A percentile compares a stretch with the other conserved stretches of the same genome.
phyloP scores from a whole-genome alignment of 2,888 invertebrate species.

The Drosophila mulleri region DNA sequence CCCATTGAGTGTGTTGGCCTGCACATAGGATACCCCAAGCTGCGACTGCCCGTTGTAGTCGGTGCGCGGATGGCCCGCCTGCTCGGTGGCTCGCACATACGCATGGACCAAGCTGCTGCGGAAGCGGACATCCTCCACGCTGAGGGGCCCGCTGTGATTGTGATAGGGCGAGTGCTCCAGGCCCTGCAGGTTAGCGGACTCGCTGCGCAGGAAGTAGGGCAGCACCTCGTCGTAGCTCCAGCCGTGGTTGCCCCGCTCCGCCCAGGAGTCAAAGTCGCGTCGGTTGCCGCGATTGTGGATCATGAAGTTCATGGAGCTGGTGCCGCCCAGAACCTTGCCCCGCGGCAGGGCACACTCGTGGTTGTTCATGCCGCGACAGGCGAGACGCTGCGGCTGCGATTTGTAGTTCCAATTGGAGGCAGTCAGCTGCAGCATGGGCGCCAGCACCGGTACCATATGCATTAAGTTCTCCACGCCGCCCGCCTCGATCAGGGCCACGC shows the following conservation, averaged over 20 bases:
- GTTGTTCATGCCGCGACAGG: constrained; percentile 86
- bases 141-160: constrained; percentile 87
- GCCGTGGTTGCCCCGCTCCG: constrained; percentile 89
- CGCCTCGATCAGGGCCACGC: constrained; percentile 86
- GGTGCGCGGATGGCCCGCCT: constrained; percentile 88
- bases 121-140: constrained; percentile 87
- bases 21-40: constrained; percentile 89
- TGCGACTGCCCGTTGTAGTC: constrained; percentile 89
- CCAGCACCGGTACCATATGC: too few relatives aligned
- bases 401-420: constrained; percentile 90
- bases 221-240: constrained; percentile 89
- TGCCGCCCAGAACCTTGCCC: constrained; percentile 87
- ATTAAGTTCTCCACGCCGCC: constrained; percentile 86
- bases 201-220: constrained; percentile 88
- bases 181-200: constrained; percentile 84
- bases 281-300: constrained; percentile 91
- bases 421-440: constrained; percentile 82
- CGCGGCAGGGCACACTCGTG: constrained; percentile 85
- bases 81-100: constrained; percentile 88
- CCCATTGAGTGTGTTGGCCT: constrained; percentile 87
- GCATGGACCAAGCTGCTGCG: constrained; percentile 86
- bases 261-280: constrained; percentile 89
- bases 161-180: constrained; percentile 86
- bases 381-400: constrained; percentile 88
- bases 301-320: constrained; percentile 88